Base-by-base conservation (phyloP, 1,140 invertebrate species). In the Zaprionus vittiger region DNA sequence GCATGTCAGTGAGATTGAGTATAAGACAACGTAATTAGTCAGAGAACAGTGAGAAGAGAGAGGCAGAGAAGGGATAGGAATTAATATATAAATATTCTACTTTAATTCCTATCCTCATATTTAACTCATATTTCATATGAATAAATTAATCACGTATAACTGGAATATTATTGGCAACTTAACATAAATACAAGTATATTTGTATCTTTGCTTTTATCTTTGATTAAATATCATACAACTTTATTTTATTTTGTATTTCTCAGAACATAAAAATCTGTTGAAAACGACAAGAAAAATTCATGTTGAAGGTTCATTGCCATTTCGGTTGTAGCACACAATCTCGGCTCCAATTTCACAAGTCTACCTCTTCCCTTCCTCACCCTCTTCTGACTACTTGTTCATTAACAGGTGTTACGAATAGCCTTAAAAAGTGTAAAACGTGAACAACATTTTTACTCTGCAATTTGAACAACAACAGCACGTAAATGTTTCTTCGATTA, bases 281-380 rank as follows among this genome's bases (percentile, higher is more conserved):
- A 65, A 55, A 26, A 31, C 31, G 22, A 38, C 41, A 47, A 44
- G 22, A 38, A 22, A 28, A 22, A 47, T 62, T 62, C 26, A 17
- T 66, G 63, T 54, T 38, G 15, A 66, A 14, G 31, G 66, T 61
- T 69, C 66, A 61, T 69, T 69, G 66, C 57, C 66, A 61, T 68
- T 68, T 55, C 14, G 15, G 52, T 12, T 14, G 28, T 22, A 37
- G 4, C 31, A 64, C 12, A 52, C 47, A 52, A 52, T 52, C 20
- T 52, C 47, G 47, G 20, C 47, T 52, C 20, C 47, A 49, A 49
- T 49, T 49, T 49, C 47, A 49, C 47, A 49, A 49, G 47, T 49
- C 47, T 49, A 9, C 17, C 47, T 12, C 47, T 52, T 52, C 20
- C 41, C 41, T 17, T 44, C 2, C 28, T 37, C 17, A 4, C 5